phyloP scores from a whole-genome alignment of 1,140 invertebrate species.

The Mizuhopecten yessoensis region DNA sequence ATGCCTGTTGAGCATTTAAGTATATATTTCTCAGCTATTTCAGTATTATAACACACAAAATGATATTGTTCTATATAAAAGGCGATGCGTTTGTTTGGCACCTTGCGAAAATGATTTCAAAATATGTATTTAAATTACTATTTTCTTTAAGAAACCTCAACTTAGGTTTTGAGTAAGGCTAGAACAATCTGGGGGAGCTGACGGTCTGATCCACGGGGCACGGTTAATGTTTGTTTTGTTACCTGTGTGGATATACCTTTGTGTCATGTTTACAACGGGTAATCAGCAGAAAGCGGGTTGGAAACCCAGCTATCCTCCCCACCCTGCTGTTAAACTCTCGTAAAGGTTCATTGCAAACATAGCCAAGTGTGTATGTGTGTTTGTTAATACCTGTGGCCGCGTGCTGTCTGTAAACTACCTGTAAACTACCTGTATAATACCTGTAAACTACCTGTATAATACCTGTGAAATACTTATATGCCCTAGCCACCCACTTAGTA shows the following conservation, averaged over 20 bases:
- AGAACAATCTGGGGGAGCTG: neutral
- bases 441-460: neutral
- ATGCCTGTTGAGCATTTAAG: neutral
- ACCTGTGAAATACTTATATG: constrained; percentile 21
- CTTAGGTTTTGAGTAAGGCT: too few species aligned
- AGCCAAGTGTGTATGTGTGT: constrained; percentile 37
- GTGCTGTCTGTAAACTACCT: neutral
- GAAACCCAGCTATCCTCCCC: constrained; percentile 29
- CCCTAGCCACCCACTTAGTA: neutral
- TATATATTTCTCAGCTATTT: neutral
- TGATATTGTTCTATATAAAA: neutral
- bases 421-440: too few species aligned
- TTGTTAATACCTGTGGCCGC: neutral
- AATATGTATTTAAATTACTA: neutral
- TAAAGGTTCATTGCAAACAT: neutral
- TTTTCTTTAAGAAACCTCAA: neutral
- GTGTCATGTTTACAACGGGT: constrained; percentile 30
- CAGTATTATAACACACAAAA: neutral
- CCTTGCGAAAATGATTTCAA: neutral
- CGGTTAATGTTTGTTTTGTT: neutral
- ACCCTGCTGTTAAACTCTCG: constrained; percentile 13
- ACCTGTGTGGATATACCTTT: neutral
- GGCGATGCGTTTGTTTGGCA: neutral
- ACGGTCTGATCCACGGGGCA: neutral
- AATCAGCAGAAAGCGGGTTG: constrained; percentile 5